These are phyloP conservation scores for Pseudopleuronectes americanus DNA, from an alignment of 2,797 vertebrate genomes.

Conservation along the genomic window DNA sequence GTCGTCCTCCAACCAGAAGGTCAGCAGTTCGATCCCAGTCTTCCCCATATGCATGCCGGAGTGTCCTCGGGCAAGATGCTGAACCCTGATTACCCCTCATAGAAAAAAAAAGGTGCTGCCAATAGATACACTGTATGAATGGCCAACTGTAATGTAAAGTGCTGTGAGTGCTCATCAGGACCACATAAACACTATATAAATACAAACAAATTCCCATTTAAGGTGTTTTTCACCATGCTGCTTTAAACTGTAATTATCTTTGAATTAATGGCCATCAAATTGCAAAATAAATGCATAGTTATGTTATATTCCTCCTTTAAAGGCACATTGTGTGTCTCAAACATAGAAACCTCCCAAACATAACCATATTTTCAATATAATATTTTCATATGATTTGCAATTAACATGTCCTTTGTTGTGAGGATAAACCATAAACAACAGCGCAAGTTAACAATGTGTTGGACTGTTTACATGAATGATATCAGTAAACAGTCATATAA, in stretches of 20 bases:
- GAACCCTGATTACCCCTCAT: too few species aligned
- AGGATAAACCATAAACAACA: constrained; percentile 13
- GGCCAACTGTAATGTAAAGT: too few species aligned
- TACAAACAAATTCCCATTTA: not conserved
- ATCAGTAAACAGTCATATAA: constrained; percentile 36
- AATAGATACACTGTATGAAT: too few species aligned
- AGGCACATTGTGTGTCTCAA: not conserved
- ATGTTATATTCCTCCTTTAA: not conserved
- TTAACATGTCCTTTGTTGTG: constrained; percentile 1
- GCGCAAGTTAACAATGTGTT: constrained; percentile 17
- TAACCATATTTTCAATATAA: not conserved
- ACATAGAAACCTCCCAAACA: not conserved
- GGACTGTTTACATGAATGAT: constrained; percentile 41
- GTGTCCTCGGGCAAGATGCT: too few species aligned
- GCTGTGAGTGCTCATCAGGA: too few species aligned
- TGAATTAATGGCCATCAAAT: not conserved
- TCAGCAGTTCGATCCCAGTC: too few species aligned
- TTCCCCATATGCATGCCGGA: too few species aligned
- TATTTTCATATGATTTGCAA: not conserved
- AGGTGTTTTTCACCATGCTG: constrained; percentile 14
- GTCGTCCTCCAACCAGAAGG: too few species aligned
- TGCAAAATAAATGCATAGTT: not conserved
- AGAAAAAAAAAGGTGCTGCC: too few species aligned
- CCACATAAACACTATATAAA: too few species aligned
- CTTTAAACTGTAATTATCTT: constrained; percentile 3